Base-by-base conservation (phyloP, 2,113 vertebrate species). In the Himantopus leucocephalus region DNA sequence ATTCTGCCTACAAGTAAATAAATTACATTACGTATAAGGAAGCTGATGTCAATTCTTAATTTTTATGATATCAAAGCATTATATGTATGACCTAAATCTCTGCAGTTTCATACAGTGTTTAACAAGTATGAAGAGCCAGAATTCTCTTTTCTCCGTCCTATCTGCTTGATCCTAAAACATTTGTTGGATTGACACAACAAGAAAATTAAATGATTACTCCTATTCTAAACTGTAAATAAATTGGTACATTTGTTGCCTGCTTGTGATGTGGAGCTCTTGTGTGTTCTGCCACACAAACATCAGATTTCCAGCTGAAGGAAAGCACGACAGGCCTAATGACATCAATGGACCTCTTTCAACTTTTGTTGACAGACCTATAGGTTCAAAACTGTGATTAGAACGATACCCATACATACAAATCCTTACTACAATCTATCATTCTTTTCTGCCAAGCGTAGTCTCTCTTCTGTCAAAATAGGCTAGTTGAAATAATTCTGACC, bases 401-500 rank as follows among this genome's bases (percentile, higher is more conserved):
- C 2, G 1, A 29, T 58, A 60, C 4, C 10, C 39, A 55, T 20
- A 43, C 7, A 26, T 8, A 60, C 12, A 91, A 93, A 89, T 45
- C 19, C n/a, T 67, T 84, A 37, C 23, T 55, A 71, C 10, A 86
- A 84, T 9, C 45, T 78, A 37, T 60, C 41, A 41, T 58, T 89
- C 27, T 74, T 55, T 84, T 89, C 60, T 71, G n/a, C 18, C 34
- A 77, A 71, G 34, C 24, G 70, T 72, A 85, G 64, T 53, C 45
- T 90, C 41, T 90, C 63, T 94, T 91, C 86, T 80, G 79, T 92
- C 71, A 90, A 97, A 96, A 97, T 18, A 84, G 91, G 94, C 91
- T 95, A 96, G 79, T n/a, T 80, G 71, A 82, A 97, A 77, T 95
- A 85, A 96, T 97, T 98, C 91, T 91, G 71, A 50, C 43, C 29